Evolutionary conservation across 2,888 invertebrate species (phyloP).

Genomic region (Ichneumon xanthorius): DNA sequence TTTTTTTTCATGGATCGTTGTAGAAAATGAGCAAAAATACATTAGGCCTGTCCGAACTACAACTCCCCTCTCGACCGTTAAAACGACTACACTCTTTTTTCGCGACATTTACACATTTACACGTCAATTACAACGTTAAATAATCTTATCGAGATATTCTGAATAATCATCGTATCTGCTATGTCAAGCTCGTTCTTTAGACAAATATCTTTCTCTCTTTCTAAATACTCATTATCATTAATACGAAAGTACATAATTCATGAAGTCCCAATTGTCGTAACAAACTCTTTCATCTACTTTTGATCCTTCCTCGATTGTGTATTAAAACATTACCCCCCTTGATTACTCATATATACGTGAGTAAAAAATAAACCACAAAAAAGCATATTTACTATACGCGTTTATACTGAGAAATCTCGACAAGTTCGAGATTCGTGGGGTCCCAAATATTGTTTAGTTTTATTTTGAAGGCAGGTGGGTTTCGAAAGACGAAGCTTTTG

Average conservation of each 20-base stretch:
- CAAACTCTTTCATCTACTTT: constrained; percentile 59
- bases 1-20: constrained; percentile 62
- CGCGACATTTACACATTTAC: constrained; percentile 73
- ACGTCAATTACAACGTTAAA: constrained; percentile 64
- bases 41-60: constrained; percentile 69
- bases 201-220: constrained; percentile 46
- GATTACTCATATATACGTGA: constrained; percentile 18
- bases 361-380: constrained; percentile 22
- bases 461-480: constrained; percentile 57
- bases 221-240: constrained; percentile 34
- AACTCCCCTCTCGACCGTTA: constrained; percentile 41
- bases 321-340: constrained; percentile 23
- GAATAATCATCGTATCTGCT: constrained; percentile 42
- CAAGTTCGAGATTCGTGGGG: constrained; percentile 53
- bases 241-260: constrained; percentile 33
- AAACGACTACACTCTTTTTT: constrained; percentile 42
- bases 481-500: constrained; percentile 54
- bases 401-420: constrained; percentile 21
- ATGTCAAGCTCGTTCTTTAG: constrained; percentile 47
- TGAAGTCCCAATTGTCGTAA: constrained; percentile 22
- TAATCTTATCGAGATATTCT: constrained; percentile 47
- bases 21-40: constrained; percentile 68
- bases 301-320: constrained; percentile 60
- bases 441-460: constrained; percentile 49
- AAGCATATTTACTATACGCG: constrained; percentile 40